phyloP scores from a whole-genome alignment of 2,888 invertebrate genomes.

The Bugulina stolonifera region DNA sequence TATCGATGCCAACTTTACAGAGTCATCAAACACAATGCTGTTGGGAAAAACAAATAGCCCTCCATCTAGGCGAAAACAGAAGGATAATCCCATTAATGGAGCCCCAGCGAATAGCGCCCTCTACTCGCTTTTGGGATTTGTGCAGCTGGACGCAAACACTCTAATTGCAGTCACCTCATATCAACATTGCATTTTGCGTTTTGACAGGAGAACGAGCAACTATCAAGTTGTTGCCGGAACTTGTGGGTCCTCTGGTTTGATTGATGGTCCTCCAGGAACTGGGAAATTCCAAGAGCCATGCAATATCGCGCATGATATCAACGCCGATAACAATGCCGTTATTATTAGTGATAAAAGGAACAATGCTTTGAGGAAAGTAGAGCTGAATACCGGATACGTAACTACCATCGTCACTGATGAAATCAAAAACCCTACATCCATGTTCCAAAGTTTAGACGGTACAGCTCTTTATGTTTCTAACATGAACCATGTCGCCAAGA shows the following conservation, averaged over 20 bases:
- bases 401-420: background rate
- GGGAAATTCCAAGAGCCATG: background rate
- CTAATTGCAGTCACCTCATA: background rate
- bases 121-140: background rate
- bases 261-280: background rate
- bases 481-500: background rate
- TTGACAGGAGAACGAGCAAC: background rate
- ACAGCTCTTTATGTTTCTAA: background rate
- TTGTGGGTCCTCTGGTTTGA: background rate
- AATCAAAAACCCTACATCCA: background rate
- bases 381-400: background rate
- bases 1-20: background rate
- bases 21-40: background rate
- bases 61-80: background rate
- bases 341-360: background rate
- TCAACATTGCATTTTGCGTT: background rate
- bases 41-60: background rate
- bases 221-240: background rate
- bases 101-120: background rate
- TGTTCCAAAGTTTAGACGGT: background rate
- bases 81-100: background rate
- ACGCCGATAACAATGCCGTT: background rate
- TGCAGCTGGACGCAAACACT: background rate
- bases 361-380: background rate
- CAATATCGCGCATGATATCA: background rate